Base-by-base conservation (phyloP, 2,113 vertebrate species). In the Dolichallabes microphthalmus region DNA sequence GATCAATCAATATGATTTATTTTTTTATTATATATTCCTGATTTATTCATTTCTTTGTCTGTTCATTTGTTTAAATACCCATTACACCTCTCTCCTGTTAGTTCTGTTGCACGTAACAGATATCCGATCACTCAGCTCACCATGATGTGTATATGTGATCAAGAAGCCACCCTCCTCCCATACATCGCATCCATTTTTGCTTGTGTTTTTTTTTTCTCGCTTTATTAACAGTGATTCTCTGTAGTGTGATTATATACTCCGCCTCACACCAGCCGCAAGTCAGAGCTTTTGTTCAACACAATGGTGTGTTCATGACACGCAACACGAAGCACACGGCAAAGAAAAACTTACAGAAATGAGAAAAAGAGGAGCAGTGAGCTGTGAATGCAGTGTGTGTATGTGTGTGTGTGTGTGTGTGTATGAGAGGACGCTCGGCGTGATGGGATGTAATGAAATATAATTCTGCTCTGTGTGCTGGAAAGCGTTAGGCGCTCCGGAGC, bases 391-490 rank as follows among this genome's bases (percentile, higher is more conserved):
- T 1, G 53, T n/a, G 57, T 66, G 53, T 6, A 35, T 57, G 39
- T 45, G 39, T 45, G 39, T 7, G 39, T 7, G 39, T 6, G 39
- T 39, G 39, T 39, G 39, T 39, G 39, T 39, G 12, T 0, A 73
- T 6, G 52, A 50, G 17, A 55, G 74, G 84, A 88, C 66, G 58
- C 58, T 77, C 71, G 52, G 83, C 86, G 81, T 52, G 74, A 74
- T 84, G 73, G 60, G 80, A 84, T 39, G 77, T 61, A 83, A 84
- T 82, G 64, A 77, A 84, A 86, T 45, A 53, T 39, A 83, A 84
- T 82, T 84, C 45, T 61, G 58, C 58, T 82, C 35, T 69, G 68
- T 57, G 69, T 35, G 63, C 64, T 82, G 39, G 53, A 76, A 69
- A 75, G 64, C 15, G 35, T 84, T 66, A 60, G 58, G 39, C 11